Evolutionary conservation across 2,888 invertebrate species (phyloP).

Genomic region (Entomobrya proxima): DNA sequence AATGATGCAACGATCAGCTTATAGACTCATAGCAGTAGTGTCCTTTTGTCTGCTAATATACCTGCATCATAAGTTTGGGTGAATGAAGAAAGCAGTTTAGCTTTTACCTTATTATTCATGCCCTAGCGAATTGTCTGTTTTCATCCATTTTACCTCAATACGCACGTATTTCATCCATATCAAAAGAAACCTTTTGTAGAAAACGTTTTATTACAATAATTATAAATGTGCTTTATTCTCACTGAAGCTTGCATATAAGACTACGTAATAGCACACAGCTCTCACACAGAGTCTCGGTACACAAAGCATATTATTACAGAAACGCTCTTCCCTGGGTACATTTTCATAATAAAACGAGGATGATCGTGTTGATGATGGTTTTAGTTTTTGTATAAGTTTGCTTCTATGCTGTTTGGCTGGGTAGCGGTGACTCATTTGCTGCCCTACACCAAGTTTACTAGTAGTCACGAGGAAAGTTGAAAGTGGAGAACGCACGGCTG

Average conservation of each 20-base stretch:
- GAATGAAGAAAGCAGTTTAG: slow-evolving; percentile 26
- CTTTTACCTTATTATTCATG: slow-evolving; percentile 24
- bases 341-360: slow-evolving; percentile 8
- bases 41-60: slow-evolving; percentile 10
- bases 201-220: not conserved
- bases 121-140: slow-evolving; percentile 23
- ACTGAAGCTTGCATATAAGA: no score
- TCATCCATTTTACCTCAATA: not conserved
- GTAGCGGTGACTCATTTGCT: slow-evolving; percentile 30
- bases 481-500: slow-evolving; percentile 31
- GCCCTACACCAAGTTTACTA: not conserved
- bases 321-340: not conserved
- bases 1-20: slow-evolving; percentile 9
- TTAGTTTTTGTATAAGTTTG: not conserved
- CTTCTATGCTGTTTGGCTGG: not conserved
- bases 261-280: no score
- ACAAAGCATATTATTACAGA: no score
- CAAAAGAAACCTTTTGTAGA: not conserved
- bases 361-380: not conserved
- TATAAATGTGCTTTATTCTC: no score
- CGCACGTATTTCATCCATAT: not conserved
- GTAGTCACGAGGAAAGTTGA: slow-evolving; percentile 17
- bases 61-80: not conserved
- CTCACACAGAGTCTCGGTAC: no score
- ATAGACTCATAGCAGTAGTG: not conserved